phyloP scores from a whole-genome alignment of 1,140 invertebrate genomes.

The Copidosoma floridanum region DNA sequence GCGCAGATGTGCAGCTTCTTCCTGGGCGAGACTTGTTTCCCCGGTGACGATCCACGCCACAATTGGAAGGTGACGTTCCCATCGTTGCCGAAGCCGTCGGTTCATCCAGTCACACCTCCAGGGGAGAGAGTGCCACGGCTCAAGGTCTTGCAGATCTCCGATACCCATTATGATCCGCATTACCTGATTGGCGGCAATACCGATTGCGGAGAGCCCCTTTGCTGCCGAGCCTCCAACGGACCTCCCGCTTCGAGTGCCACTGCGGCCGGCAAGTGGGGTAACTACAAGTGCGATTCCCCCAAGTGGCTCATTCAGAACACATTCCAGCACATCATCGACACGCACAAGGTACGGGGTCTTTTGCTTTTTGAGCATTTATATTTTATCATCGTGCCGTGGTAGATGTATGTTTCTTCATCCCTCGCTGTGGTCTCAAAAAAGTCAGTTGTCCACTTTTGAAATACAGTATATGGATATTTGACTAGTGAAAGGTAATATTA shows the following conservation, averaged over 20 bases:
- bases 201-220: conserved; percentile 85
- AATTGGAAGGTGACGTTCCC: conserved; percentile 88
- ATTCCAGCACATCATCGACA: conserved; percentile 81
- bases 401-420: too few relatives aligned
- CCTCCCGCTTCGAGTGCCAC: conserved; percentile 67
- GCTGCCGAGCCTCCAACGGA: conserved; percentile 79
- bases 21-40: conserved; percentile 84
- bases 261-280: conserved; percentile 90
- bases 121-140: conserved; percentile 74
- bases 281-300: conserved; percentile 88
- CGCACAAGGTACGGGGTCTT: conserved; percentile 76
- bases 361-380: too few relatives aligned
- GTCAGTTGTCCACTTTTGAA: too few relatives aligned
- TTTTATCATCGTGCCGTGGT: too few relatives aligned
- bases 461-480: too few relatives aligned
- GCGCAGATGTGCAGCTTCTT: conserved; percentile 89
- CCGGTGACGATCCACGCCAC: conserved; percentile 81
- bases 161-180: conserved; percentile 90
- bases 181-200: conserved; percentile 88
- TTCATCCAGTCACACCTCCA: conserved; percentile 64
- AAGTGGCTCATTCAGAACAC: conserved; percentile 86
- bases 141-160: conserved; percentile 89
- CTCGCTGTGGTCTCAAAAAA: too few relatives aligned
- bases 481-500: too few relatives aligned
- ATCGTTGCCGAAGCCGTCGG: conserved; percentile 75